Evolutionary conservation across 2,888 invertebrate species (phyloP).

Genomic region (Branchipolynoe longqiensis): DNA sequence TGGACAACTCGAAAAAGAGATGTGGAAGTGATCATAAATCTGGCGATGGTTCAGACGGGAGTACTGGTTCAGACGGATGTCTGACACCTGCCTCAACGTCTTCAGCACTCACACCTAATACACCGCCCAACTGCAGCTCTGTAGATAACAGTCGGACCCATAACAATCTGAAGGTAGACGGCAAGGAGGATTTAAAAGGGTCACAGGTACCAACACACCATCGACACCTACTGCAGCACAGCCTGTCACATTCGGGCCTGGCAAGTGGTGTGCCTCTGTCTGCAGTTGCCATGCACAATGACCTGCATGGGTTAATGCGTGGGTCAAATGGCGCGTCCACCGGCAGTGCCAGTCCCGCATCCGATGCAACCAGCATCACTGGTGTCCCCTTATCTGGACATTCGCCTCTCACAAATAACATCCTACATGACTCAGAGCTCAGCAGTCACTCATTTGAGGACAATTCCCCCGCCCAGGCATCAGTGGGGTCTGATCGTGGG

Average conservation of each 20-base stretch:
- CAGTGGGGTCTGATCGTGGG: background rate
- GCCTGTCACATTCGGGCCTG: background rate
- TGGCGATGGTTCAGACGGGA: background rate
- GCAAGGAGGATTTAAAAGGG: constrained; percentile 14
- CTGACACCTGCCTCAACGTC: constrained; percentile 37
- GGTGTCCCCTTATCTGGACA: constrained; percentile 50
- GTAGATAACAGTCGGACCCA: background rate
- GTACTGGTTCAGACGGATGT: background rate
- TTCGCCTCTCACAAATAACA: constrained; percentile 53
- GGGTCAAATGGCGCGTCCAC: constrained; percentile 60
- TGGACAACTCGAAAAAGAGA: background rate
- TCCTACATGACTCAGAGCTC: constrained; percentile 63
- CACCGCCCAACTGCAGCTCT: constrained; percentile 14
- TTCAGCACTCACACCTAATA: constrained; percentile 5
- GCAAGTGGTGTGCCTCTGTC: background rate
- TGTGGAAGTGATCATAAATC: background rate
- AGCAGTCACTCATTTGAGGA: constrained; percentile 65
- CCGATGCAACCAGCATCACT: constrained; percentile 48
- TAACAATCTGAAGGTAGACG: background rate
- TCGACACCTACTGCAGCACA: constrained; percentile 16
- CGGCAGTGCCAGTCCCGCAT: constrained; percentile 59
- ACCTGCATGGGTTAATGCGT: constrained; percentile 47
- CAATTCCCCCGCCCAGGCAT: background rate
- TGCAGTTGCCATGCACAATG: constrained; percentile 41
- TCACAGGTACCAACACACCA: constrained; percentile 4